Conservation (phyloP, 2,113 vertebrate genomes). For the Uropsilus gracilis region DNA sequence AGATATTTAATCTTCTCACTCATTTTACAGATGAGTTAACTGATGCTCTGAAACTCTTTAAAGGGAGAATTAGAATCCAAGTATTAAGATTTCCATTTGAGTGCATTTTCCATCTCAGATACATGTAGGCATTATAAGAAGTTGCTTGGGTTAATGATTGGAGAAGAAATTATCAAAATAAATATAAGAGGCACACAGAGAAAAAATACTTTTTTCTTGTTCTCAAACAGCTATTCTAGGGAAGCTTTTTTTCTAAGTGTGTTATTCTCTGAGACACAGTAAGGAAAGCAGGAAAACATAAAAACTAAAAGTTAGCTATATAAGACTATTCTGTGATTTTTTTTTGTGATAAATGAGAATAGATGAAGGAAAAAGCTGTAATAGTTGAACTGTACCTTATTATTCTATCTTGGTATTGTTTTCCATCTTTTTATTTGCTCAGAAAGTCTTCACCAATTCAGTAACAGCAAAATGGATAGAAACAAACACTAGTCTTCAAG, state of each 20-base stretch:
- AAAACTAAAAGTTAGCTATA: neutral
- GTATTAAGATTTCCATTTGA: neutral
- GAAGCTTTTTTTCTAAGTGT: neutral
- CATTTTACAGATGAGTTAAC: neutral
- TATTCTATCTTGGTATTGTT: neutral
- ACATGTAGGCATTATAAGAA: neutral
- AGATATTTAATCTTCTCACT: neutral
- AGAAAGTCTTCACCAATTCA: neutral
- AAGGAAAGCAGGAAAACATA: constrained; percentile 27
- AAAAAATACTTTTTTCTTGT: neutral
- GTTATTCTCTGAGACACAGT: neutral
- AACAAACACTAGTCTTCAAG: neutral
- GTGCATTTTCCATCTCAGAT: neutral
- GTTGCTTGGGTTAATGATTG: constrained; percentile 18
- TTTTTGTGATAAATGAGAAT: neutral
- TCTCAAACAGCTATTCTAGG: neutral
- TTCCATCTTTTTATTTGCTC: neutral
- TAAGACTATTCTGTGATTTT: neutral
- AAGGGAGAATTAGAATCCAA: neutral
- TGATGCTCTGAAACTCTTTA: neutral
- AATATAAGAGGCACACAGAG: neutral
- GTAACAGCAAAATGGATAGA: neutral
- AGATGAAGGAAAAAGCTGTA: neutral
- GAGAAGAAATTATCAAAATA: neutral
- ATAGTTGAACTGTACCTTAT: neutral